Conservation (phyloP, 2,797 vertebrate genomes). For the Anomalospiza imberbis region DNA sequence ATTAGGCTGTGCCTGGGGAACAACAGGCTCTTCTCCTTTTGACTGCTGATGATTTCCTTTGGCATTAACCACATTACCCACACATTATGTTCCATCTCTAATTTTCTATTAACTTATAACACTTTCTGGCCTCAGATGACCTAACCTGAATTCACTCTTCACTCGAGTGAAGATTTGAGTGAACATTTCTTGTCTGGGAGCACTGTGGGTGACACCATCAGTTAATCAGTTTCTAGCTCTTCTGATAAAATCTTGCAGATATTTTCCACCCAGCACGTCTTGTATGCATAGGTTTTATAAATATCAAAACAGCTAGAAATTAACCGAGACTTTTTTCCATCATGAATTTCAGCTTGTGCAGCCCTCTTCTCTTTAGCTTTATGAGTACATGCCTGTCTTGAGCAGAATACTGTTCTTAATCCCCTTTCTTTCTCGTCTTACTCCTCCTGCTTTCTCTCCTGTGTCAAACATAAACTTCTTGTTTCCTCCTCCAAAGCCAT, state of each 20-base stretch:
- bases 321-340: background rate
- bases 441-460: background rate
- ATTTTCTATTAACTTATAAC: background rate
- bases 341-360: background rate
- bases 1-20: background rate
- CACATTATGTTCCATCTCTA: background rate
- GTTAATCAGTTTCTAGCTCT: background rate
- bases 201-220: background rate
- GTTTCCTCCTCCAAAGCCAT: conserved; percentile 26
- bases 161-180: background rate
- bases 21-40: background rate
- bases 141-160: background rate
- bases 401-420: background rate
- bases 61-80: background rate
- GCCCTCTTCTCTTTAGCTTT: background rate
- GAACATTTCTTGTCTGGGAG: background rate
- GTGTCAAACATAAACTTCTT: conserved; percentile 28
- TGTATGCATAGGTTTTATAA: background rate
- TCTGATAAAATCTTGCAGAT: background rate
- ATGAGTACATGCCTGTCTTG: background rate
- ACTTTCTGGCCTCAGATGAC: background rate
- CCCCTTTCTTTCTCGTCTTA: background rate
- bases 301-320: background rate
- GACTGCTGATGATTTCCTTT: background rate
- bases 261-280: background rate